Base-by-base conservation (phyloP, 2,797 vertebrate genomes). In the Pseudocheirus occidentalis region DNA sequence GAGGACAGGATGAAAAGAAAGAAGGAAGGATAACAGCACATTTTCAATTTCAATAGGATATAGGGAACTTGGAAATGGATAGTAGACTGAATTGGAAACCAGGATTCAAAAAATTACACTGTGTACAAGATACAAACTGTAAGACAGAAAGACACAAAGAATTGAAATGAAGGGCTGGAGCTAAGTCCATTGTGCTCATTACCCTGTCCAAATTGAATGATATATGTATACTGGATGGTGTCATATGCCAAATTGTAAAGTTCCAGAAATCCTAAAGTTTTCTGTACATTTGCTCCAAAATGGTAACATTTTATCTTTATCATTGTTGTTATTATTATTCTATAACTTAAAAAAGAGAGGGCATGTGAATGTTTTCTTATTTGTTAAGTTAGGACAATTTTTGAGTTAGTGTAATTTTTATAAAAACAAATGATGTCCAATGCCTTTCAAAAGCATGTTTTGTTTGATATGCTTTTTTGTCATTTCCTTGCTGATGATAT, bases 381-480 rank as follows among this genome's bases (percentile, higher is more conserved):
- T 94, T 54, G 24, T 9, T 73, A 13, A 93, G 34, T 91, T 94
- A 93, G 24, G 55, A 59, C 94, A 96, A 90, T 31, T 57, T 5
- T 57, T 57, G 62, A 5, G 53, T 95, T 53, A 16, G 1, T 92
- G 57, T 57, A 90, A 94, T 93, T 14, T 92, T 96, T 95, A 91
- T 57, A 96, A 95, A 66, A 95, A 94, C 7, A 90, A 62, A 97
- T 53, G 53, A 94, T 94, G 1, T 93, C 50, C 46, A 52, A 34
- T 93, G 81, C 94, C 29, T 58, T 93, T 92, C 96, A 91, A 93
- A 98, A 97, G 73, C 95, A 95, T 0, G 0, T 95, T 97, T 93
- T 96, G 91, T 87, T 97, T 97, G 91, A 52, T 97, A 87, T 94
- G 95, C 93, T 94, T 97, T 97, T 97, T 97, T 94, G 96, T 7